Base-by-base conservation (phyloP, 1,140 invertebrate species). In the Penaeus indicus region DNA sequence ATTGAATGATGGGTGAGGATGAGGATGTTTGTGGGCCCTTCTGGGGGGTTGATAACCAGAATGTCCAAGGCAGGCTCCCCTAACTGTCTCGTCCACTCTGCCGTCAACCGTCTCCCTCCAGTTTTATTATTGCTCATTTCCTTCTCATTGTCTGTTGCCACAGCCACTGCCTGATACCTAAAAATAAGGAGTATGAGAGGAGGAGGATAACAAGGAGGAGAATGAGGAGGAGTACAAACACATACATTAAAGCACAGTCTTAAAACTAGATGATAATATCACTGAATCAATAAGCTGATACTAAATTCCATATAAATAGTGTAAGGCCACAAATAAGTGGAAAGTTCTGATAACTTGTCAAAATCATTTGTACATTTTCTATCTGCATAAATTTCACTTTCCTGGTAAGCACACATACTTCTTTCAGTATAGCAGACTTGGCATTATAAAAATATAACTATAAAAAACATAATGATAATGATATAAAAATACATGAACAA, bases 11-110 rank as follows among this genome's bases (percentile, higher is more conserved):
- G 95, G 83, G 96, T 96, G 42, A 97, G 93, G 27, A 96, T 94
- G 54, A 97, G 91, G 62, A 97, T 94, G 88, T 94, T 94, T 11
- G 94, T 92, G 89, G 94, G 93, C 79, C 93, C 93, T 63, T 80
- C 85, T 25, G 61, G 27, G 10, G 75, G 60, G 38, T 42, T 32
- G 16, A 96, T 93, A 10, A 94, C 93, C 91, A 94, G 92, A 64
- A 97, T 94, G 67, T 95, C 95, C 61, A 95, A 91, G 60, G 96
- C 94, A 90, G 95, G 93, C 94, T 98, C 97, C 1, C 96, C 96
- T 18, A 97, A 92, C 91, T 95, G 96, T 92, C 95, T 96, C 63
- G 92, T 94, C 96, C 97, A 97, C 92, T 97, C 96, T 13, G 95
- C 94, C 90, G 94, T 92, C 72, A 96, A 92, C 91, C 94, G 94